Conservation (phyloP, 2,113 vertebrate genomes). For the Salvelinus namaycush region DNA sequence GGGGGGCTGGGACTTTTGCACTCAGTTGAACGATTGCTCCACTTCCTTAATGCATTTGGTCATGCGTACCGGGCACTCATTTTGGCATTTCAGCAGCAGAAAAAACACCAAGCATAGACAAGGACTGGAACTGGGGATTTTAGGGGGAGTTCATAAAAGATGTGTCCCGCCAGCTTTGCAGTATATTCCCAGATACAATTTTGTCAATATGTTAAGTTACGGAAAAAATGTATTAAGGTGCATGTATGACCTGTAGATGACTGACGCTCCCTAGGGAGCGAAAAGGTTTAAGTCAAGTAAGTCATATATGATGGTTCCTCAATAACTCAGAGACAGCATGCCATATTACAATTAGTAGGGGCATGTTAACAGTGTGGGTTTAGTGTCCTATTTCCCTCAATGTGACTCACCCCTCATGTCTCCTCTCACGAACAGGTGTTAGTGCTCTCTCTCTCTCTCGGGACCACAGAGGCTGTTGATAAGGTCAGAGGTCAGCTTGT, state of each 20-base stretch:
- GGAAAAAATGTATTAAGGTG: background rate
- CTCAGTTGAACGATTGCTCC: slow-evolving; percentile 12
- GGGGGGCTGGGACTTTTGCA: slow-evolving; percentile 3
- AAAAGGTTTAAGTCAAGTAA: background rate
- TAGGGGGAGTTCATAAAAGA: too few species aligned
- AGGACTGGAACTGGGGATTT: background rate
- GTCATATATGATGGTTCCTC: background rate
- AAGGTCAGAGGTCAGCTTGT: background rate
- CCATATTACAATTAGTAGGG: background rate
- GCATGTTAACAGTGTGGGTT: background rate
- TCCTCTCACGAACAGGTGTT: slow-evolving; percentile 14
- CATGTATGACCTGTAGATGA: background rate
- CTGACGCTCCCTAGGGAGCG: background rate
- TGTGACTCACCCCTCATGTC: slow-evolving; percentile 3
- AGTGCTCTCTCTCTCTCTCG: background rate
- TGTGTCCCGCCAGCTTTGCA: slow-evolving; percentile 7
- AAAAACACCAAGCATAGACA: background rate
- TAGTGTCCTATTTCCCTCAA: background rate
- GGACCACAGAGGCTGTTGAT: background rate
- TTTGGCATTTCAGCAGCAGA: background rate
- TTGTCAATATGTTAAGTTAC: background rate
- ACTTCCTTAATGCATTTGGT: slow-evolving; percentile 7
- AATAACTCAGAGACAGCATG: background rate
- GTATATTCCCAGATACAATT: slow-evolving; percentile 21
- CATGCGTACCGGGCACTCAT: background rate